Evolutionary conservation across 2,113 vertebrate species (phyloP), one percentile per base, ranked within the genome.

Genomic region (Sander vitreus): DNA sequence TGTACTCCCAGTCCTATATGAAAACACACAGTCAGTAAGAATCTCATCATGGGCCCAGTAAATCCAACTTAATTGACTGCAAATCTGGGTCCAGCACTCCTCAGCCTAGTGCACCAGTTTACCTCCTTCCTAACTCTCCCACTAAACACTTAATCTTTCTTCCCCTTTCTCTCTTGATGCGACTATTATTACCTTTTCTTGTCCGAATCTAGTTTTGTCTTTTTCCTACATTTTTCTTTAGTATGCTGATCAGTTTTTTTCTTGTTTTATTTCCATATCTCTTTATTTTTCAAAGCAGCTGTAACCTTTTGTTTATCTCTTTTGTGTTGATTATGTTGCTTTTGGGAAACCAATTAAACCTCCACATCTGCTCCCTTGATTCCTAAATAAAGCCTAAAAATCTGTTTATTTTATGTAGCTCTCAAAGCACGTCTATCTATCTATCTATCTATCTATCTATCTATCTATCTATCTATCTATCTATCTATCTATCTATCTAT

Each of bases 41-140:
- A 89, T 90, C 88, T 91, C 78, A 86, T 85, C 80, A 78, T 77
- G 63, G 80, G 67, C 48, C 71, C 67, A 60, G 76, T 92, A 95
- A 95, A 95, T 95, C 95, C 95, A 86, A 81, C 81, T 92, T 95
- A 95, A 95, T 95, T 95, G 93, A 92, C 95, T 94, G 88, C 89
- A 95, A 93, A 95, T 95, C 94, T 93, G 78, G 84, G 81, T 81
- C 83, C 70, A 87, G 85, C 85, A 30, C 66, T 90, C 65, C 81
- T 79, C 83, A 76, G 75, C 80, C 58, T 84, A 58, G 78, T 77
- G 67, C 76, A 71, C 47, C 78, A 50, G 47, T 86, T 84, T 82
- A 77, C 62, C 65, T 14, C 48, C 43, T 14, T n/a, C 27, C 74
- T 33, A 57, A 23, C 76, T 70, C 43, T 60, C 45, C 50, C 36